Conservation (phyloP, 2,113 vertebrate species). For the Nyctereutes procyonoides region DNA sequence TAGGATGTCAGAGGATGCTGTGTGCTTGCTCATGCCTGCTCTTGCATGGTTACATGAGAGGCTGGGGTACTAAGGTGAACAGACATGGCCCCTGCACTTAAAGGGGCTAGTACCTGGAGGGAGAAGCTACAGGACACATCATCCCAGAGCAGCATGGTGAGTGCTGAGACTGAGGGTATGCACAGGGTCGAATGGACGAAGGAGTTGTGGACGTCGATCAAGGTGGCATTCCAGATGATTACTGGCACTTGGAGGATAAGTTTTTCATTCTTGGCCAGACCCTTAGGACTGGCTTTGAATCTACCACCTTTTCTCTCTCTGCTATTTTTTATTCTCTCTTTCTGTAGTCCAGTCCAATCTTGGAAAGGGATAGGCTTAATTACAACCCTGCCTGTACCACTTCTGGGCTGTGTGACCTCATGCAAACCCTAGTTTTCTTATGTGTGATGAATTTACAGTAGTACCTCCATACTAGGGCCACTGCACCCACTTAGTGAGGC, state of each 20-base stretch:
- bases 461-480: neutral
- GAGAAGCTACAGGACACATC: rapidly evolving
- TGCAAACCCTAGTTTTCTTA: neutral
- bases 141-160: neutral
- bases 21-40: neutral
- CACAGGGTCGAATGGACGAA: rapidly evolving
- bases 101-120: neutral
- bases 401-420: neutral
- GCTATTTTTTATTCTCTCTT: neutral
- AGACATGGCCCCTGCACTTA: neutral
- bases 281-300: neutral
- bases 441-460: no score
- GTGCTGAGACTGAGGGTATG: neutral
- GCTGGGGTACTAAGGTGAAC: neutral
- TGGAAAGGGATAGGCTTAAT: neutral
- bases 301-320: neutral
- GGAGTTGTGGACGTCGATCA: rapidly evolving
- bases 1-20: neutral
- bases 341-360: neutral
- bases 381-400: neutral
- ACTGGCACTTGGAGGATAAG: neutral
- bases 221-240: neutral
- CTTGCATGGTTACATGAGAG: rapidly evolving
- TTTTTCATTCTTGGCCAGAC: neutral
- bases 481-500: neutral